Percentiles rank a stretch among this genome's conserved stretches.
phyloP scores from a whole-genome alignment of 2,888 invertebrate species.

The Abscondita cerata region DNA sequence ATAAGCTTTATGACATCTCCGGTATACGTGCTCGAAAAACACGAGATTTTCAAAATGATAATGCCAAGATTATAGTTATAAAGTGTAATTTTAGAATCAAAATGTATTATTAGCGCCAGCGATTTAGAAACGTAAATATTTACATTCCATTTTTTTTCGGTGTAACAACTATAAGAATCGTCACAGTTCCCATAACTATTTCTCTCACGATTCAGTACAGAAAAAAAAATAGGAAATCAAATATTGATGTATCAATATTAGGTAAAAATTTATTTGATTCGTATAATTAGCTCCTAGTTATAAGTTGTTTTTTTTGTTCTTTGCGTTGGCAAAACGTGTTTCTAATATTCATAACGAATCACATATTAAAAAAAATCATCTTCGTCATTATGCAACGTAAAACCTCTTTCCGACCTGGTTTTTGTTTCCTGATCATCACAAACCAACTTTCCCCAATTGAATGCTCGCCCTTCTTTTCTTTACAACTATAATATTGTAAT shows the following conservation, averaged over 20 bases:
- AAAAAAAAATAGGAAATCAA: conserved; percentile 22
- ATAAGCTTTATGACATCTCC: no score
- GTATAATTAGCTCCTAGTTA: conserved; percentile 26
- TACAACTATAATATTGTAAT: conserved; percentile 17
- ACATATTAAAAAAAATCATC: no score
- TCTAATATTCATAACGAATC: no score
- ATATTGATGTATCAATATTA: conserved; percentile 24
- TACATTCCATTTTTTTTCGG: no score
- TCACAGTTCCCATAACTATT: no score
- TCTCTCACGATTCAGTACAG: conserved; percentile 1
- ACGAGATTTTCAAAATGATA: no score
- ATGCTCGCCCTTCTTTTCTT: conserved; percentile 13
- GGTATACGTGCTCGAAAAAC: no score
- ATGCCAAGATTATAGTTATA: conserved; percentile 5
- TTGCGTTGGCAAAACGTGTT: not conserved
- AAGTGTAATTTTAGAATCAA: conserved; percentile 5
- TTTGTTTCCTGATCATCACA: conserved; percentile 32
- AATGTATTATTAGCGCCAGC: conserved; percentile 5
- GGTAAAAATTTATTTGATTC: conserved; percentile 1
- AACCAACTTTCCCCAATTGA: conserved; percentile 29
- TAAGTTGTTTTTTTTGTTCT: conserved; percentile 26
- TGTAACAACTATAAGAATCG: not conserved
- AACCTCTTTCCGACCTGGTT: conserved; percentile 34
- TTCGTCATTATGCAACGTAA: conserved; percentile 24
- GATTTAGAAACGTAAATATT: no score